Percentiles rank a stretch among this genome's conserved stretches.
phyloP scores from a whole-genome alignment of 1,140 invertebrate species.

The Aphaenogaster ashmeadi region DNA sequence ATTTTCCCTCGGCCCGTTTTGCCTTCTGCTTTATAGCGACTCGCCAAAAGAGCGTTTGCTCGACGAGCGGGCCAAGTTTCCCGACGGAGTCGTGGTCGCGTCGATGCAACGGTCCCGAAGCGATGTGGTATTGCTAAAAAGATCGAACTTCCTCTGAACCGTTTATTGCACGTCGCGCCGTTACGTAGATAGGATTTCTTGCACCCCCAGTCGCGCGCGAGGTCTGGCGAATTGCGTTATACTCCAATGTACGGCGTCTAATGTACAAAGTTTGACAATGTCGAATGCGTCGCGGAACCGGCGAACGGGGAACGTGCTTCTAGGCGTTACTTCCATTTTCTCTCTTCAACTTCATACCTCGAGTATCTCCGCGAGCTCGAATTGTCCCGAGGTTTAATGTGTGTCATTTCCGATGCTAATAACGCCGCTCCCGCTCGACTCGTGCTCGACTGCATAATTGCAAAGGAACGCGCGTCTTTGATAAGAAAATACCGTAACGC shows the following conservation, averaged over 20 bases:
- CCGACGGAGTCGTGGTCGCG: neutral
- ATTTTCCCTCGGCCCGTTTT: conserved; percentile 2
- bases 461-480: neutral
- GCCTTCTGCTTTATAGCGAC: conserved; percentile 14
- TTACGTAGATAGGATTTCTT: conserved; percentile 28
- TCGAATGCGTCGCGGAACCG: conserved; percentile 16
- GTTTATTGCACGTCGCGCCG: conserved; percentile 46
- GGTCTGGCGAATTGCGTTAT: conserved; percentile 28
- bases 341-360: neutral
- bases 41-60: neutral
- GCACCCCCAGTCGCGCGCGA: neutral
- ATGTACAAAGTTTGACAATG: conserved; percentile 58
- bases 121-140: conserved; percentile 13
- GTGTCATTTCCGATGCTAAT: conserved; percentile 44
- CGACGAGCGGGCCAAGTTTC: conserved; percentile 18
- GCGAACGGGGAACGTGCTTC: neutral
- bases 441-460: conserved; percentile 40
- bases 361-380: conserved; percentile 18
- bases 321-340: conserved; percentile 31
- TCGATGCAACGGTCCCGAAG: neutral
- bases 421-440: conserved; percentile 1
- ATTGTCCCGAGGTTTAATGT: conserved; percentile 36
- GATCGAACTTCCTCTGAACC: conserved; percentile 57
- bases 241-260: conserved; percentile 30
- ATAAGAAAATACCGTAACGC: conserved; percentile 44